phyloP scores from a whole-genome alignment of 2,888 invertebrate genomes.

The Megamerina dolium region DNA sequence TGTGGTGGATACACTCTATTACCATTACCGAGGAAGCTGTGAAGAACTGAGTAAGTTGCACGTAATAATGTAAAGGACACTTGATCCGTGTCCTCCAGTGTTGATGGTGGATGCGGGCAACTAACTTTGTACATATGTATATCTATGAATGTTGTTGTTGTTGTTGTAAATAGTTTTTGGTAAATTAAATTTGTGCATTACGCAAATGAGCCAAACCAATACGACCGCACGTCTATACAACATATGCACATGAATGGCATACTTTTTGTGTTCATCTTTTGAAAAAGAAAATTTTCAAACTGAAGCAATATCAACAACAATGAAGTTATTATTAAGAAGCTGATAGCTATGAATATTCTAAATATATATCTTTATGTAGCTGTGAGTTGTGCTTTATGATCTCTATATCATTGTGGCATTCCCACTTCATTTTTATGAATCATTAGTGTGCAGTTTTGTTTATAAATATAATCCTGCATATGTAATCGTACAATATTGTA shows the following conservation, averaged over 20 bases:
- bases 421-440: slow-evolving; percentile 9
- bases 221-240: not conserved
- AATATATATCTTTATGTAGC: no score
- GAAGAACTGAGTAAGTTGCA: not conserved
- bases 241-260: not conserved
- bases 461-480: no score
- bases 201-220: slow-evolving; percentile 37
- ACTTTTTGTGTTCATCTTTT: not conserved
- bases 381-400: no score
- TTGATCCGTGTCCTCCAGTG: slow-evolving; percentile 29
- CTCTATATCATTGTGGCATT: no score
- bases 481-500: no score
- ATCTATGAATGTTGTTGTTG: no score
- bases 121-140: no score
- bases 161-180: slow-evolving; percentile 17
- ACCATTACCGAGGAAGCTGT: slow-evolving; percentile 26
- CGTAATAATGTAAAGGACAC: slow-evolving; percentile 7
- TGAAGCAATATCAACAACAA: no score
- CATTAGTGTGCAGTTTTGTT: no score
- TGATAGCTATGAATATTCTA: no score
- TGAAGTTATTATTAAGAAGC: no score
- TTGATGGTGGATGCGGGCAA: not conserved
- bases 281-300: not conserved
- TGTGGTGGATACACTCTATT: slow-evolving; percentile 35
- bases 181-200: slow-evolving; percentile 41